Conservation (phyloP, 2,888 invertebrate species). For the Tiliacea aurago region DNA sequence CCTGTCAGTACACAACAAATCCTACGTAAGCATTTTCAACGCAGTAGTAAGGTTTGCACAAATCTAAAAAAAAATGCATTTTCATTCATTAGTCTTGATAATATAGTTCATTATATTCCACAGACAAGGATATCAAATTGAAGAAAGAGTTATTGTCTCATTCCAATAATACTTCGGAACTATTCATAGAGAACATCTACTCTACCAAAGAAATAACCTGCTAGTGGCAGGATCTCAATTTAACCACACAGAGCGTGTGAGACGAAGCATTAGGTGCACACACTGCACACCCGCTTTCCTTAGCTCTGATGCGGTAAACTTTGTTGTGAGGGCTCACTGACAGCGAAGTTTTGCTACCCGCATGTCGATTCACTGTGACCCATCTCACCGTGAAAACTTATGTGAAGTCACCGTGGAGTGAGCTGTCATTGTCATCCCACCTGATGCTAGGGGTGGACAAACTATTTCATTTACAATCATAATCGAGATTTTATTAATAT, state of each 20-base stretch:
- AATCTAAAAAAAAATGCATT: not conserved
- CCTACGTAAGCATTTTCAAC: not conserved
- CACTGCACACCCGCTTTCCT: slow-evolving; percentile 50
- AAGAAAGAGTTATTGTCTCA: not conserved
- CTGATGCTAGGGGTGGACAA: too few species aligned
- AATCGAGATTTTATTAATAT: too few species aligned
- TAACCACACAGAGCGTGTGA: slow-evolving; percentile 31
- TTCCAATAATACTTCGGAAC: not conserved
- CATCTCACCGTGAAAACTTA: too few species aligned
- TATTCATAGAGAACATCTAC: not conserved
- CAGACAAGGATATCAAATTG: not conserved
- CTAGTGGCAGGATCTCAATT: slow-evolving; percentile 26
- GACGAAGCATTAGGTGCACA: slow-evolving; percentile 49
- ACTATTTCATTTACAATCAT: too few species aligned
- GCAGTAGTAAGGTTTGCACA: not conserved
- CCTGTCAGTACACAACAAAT: not conserved
- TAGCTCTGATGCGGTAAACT: slow-evolving; percentile 48
- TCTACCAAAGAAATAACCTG: not conserved
- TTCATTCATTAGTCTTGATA: not conserved
- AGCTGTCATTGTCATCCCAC: too few species aligned
- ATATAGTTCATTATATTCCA: not conserved
- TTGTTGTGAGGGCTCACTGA: slow-evolving; percentile 24
- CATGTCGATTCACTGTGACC: too few species aligned
- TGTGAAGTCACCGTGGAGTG: too few species aligned
- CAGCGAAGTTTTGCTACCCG: not conserved